These are phyloP conservation scores for Amblyjoppa proteus DNA, from an alignment of 2,888 invertebrate species.

Conservation along the genomic window DNA sequence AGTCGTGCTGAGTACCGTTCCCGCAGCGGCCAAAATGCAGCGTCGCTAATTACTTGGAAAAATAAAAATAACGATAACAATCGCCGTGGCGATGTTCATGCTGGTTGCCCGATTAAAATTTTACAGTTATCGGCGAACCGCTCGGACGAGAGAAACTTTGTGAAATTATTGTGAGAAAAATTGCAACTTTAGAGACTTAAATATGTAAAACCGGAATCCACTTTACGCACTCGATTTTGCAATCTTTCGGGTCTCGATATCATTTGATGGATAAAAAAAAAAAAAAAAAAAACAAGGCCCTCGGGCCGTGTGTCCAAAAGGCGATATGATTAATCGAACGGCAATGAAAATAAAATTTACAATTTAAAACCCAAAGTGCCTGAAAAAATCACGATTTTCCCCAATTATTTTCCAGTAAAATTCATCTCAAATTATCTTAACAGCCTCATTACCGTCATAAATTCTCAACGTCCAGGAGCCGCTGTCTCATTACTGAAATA, in stretches of 20 bases:
- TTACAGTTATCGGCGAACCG: background rate
- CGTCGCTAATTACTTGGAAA: slow-evolving; percentile 12
- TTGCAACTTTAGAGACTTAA: background rate
- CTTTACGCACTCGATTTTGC: background rate
- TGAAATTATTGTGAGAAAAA: background rate
- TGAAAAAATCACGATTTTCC: too few species aligned
- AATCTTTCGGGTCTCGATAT: background rate
- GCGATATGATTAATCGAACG: background rate
- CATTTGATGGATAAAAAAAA: background rate
- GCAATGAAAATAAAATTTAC: background rate
- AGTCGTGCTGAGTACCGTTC: slow-evolving; percentile 25
- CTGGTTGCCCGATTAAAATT: background rate
- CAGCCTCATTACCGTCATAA: background rate
- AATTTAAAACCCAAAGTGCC: background rate
- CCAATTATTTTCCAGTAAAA: background rate
- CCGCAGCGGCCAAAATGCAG: background rate
- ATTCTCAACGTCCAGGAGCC: background rate
- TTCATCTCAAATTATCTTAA: background rate
- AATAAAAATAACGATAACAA: background rate
- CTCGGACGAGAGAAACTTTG: background rate
- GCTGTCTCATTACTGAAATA: background rate
- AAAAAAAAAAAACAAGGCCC: background rate
- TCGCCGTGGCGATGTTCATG: background rate
- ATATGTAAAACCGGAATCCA: background rate
- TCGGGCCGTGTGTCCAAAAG: background rate